Base-by-base conservation (phyloP, 2,888 invertebrate genomes). In the Lypha dubia region DNA sequence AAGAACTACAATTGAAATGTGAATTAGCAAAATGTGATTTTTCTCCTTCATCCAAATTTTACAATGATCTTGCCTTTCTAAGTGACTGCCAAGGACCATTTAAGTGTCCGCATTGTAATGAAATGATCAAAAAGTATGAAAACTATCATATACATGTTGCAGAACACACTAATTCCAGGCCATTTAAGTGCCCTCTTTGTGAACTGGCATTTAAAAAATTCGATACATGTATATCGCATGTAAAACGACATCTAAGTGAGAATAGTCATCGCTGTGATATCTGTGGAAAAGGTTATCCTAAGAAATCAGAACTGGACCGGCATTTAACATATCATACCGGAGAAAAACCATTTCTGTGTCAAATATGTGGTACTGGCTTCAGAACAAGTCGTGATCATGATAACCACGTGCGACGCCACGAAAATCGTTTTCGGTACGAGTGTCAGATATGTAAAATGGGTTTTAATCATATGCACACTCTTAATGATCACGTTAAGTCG, bases 401-500 rank as follows among this genome's bases (percentile, higher is more conserved):
- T 17, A 77, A 77, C 22, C 84, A 84, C 35, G 60, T 81, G n/a
- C 67, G 84, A 24, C 77, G 81, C 4, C 84, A 84, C 22, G 81
- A 84, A 49, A 84, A 84, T 17, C 71, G 73, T 49, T 84, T 81
- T 49, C 76, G 81, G 11, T 77, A 77, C 32, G 63, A 77, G 56
- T 84, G 84, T 58, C 73, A 81, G 9, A 81, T 84, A 13, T 84
- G 84, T 41, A 77, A 81, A 60, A 68, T 73, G 56, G 81, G 76
- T 13, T 84, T 84, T 24, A 77, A 84, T 74, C 77, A 77, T 9
- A 46, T 63, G 49, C 67, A 81, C 22, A 74, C 53, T 5, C 56
- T 81, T 11, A 81, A 81, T 17, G 62, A 76, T 32, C 90, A 90
- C 53, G 88, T 90, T 7, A 89, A 89, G 53, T 89, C 88, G 0